These are phyloP conservation scores for Bicyclus anynana DNA, from an alignment of 1,140 invertebrate species.

Conservation along the genomic window DNA sequence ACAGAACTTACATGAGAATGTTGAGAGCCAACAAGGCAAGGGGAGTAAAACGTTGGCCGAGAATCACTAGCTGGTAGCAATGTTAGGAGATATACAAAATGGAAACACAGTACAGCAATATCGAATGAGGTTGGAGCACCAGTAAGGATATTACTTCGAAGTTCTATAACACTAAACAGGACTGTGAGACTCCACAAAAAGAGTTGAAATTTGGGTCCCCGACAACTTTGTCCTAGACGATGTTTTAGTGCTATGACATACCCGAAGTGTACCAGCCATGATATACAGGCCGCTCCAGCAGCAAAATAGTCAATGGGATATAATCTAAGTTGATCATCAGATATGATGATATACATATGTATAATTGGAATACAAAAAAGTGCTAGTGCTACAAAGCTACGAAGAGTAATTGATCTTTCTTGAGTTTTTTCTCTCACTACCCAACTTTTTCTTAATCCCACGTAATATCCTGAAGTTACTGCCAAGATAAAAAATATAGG, in stretches of 20 bases:
- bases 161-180: slow-evolving; percentile 79
- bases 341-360: slow-evolving; percentile 80
- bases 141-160: slow-evolving; percentile 71
- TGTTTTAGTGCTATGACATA: slow-evolving; percentile 84
- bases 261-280: slow-evolving; percentile 88
- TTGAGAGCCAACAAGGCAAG: slow-evolving; percentile 73
- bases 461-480: slow-evolving; percentile 85
- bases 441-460: slow-evolving; percentile 80
- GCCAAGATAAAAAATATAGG: slow-evolving; percentile 84
- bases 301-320: slow-evolving; percentile 83
- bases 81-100: slow-evolving; percentile 80
- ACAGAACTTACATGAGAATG: slow-evolving; percentile 74
- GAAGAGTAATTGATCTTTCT: slow-evolving; percentile 79
- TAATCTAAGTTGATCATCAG: slow-evolving; percentile 61
- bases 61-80: slow-evolving; percentile 78
- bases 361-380: slow-evolving; percentile 82
- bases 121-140: slow-evolving; percentile 65
- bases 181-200: slow-evolving; percentile 81
- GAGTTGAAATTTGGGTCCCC: slow-evolving; percentile 84
- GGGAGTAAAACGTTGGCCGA: slow-evolving; percentile 70
- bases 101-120: slow-evolving; percentile 74
- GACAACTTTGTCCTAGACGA: slow-evolving; percentile 80
- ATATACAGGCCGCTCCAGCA: slow-evolving; percentile 81
- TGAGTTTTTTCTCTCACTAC: slow-evolving; percentile 79
- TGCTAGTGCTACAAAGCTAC: slow-evolving; percentile 79